Percentiles rank a stretch among this genome's conserved stretches.
These are phyloP conservation scores for Eulemur rubriventer DNA, from an alignment of 2,797 vertebrate genomes.

Conservation along the genomic window DNA sequence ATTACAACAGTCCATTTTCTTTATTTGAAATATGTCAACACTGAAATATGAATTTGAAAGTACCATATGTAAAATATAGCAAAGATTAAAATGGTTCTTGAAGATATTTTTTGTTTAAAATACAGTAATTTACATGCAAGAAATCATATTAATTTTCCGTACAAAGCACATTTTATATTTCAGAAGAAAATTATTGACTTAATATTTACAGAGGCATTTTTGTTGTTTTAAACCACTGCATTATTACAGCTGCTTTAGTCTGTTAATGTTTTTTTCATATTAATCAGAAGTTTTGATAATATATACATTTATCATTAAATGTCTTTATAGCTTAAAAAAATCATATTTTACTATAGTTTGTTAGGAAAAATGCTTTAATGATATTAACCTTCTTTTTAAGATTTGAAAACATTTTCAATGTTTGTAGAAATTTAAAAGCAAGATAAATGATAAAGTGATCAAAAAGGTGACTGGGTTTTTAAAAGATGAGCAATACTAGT, in stretches of 20 bases:
- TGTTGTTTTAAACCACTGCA: constrained; percentile 55
- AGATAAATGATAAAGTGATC: not conserved
- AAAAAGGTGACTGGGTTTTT: not conserved
- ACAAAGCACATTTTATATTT: constrained; percentile 57
- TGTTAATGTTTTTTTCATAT: constrained; percentile 48
- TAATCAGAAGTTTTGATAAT: not conserved
- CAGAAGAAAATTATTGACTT: constrained; percentile 63
- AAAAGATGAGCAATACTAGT: not conserved
- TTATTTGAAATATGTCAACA: constrained; percentile 72
- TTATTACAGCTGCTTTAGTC: constrained; percentile 29
- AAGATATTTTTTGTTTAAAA: constrained; percentile 71
- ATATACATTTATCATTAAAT: not conserved
- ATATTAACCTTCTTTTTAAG: not conserved
- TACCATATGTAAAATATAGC: constrained; percentile 67
- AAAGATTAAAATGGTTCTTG: constrained; percentile 55
- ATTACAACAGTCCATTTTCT: constrained; percentile 73
- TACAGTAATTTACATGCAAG: constrained; percentile 48
- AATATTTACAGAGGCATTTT: constrained; percentile 58
- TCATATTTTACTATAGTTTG: not conserved
- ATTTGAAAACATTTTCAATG: not conserved
- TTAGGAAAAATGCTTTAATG: not conserved
- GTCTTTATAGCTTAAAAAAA: not conserved
- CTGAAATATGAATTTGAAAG: constrained; percentile 71
- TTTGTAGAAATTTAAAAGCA: not conserved
- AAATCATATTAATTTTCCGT: constrained; percentile 70